These are phyloP conservation scores for Lepidurus packardi DNA, from an alignment of 1,140 invertebrate species.

Conservation along the genomic window DNA sequence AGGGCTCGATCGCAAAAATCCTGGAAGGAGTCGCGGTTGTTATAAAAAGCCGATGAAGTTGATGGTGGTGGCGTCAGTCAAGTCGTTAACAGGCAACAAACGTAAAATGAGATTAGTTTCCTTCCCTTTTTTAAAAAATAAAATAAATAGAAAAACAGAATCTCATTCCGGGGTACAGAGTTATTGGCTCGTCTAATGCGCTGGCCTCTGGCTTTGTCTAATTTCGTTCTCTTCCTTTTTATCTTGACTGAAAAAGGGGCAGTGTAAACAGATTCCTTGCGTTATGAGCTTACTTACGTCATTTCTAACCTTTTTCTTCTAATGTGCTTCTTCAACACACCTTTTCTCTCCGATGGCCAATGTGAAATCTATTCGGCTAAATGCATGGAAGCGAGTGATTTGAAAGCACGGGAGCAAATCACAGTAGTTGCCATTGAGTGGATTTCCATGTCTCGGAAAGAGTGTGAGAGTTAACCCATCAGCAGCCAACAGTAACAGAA, in stretches of 20 bases:
- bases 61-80: background rate
- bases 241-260: too few species aligned
- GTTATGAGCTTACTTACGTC: background rate
- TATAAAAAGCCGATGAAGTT: background rate
- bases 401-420: background rate
- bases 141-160: too few species aligned
- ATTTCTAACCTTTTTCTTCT: background rate
- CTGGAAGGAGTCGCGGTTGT: background rate
- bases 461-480: constrained; percentile 14
- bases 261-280: too few species aligned
- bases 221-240: too few species aligned
- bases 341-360: background rate
- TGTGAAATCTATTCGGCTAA: constrained; percentile 6
- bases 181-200: too few species aligned
- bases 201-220: too few species aligned
- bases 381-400: background rate
- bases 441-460: constrained; percentile 11
- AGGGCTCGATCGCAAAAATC: background rate
- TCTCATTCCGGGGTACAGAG: too few species aligned
- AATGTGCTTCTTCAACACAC: background rate
- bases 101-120: background rate
- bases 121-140: background rate
- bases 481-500: background rate
- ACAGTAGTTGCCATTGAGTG: background rate
- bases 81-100: background rate